Conservation (phyloP, 2,888 invertebrate genomes). For the Platycnemis pennipes region DNA sequence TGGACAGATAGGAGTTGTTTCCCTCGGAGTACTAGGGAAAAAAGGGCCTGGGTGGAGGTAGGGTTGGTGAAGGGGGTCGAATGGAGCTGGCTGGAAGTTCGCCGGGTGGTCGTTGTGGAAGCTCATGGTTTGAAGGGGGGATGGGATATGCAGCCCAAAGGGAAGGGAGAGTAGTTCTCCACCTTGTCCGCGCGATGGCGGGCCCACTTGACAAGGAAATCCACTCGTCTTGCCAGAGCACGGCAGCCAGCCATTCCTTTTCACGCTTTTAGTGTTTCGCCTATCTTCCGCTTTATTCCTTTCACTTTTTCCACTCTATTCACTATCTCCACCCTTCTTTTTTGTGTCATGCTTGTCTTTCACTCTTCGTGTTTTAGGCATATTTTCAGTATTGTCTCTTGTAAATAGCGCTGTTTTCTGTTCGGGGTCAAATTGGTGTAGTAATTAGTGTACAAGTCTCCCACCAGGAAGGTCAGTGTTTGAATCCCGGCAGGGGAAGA, state of each 20-base stretch:
- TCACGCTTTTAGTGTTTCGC: not conserved
- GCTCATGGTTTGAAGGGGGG: not conserved
- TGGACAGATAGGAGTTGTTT: not conserved
- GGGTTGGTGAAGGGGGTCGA: not conserved
- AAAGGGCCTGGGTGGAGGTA: not conserved
- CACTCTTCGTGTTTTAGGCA: no score
- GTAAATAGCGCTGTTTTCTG: no score
- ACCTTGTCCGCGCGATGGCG: not conserved
- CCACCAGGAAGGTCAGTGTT: no score
- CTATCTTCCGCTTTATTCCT: not conserved
- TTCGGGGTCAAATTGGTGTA: no score
- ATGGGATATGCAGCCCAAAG: no score
- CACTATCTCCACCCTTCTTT: not conserved
- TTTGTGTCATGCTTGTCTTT: not conserved
- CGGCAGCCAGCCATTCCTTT: not conserved
- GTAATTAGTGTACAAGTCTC: no score
- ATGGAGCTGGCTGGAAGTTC: no score
- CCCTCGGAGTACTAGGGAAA: not conserved
- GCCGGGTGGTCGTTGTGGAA: no score
- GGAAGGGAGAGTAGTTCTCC: not conserved
- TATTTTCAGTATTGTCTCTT: no score
- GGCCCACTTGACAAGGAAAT: not conserved
- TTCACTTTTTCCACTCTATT: not conserved
- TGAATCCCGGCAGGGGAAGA: no score
- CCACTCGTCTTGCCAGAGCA: slow-evolving; percentile 11